Conservation (phyloP, 64 coral and sea anemone species). For the Catalaphyllia jardinei region DNA sequence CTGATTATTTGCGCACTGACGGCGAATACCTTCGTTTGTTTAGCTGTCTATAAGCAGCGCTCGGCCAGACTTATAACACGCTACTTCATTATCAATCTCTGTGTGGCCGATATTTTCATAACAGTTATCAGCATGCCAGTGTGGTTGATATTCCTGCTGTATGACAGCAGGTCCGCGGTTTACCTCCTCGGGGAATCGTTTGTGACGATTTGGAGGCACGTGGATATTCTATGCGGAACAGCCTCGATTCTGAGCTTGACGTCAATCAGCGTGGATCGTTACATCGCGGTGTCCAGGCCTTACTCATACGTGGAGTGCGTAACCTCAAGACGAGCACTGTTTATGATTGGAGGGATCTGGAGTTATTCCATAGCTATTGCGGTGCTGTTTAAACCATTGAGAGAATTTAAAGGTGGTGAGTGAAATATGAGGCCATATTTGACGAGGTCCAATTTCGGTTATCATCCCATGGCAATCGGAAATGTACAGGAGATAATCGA, state of each 20-base stretch:
- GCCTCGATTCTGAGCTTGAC: constrained; percentile 78
- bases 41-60: constrained; percentile 33
- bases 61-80: constrained; percentile 56
- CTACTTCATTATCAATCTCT: constrained; percentile 82
- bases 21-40: constrained; percentile 71
- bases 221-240: constrained; percentile 77
- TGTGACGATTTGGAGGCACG: constrained; percentile 51
- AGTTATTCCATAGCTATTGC: constrained; percentile 67
- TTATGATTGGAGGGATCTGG: constrained; percentile 66
- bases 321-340: constrained; percentile 48
- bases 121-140: constrained; percentile 80
- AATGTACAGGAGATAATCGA: background rate
- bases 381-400: constrained; percentile 23
- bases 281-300: constrained; percentile 71
- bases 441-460: background rate
- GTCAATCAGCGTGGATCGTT: constrained; percentile 78
- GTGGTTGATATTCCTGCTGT: constrained; percentile 60
- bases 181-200: constrained; percentile 11
- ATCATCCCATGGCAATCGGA: background rate
- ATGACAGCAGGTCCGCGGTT: background rate
- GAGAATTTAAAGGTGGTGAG: constrained; percentile 48
- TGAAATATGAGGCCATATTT: background rate
- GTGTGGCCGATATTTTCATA: constrained; percentile 65
- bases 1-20: constrained; percentile 54
- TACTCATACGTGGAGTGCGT: constrained; percentile 57